Evolutionary conservation across 92 coral and sea anemone species (phyloP).

Genomic region (Epizoanthus fatuus): DNA sequence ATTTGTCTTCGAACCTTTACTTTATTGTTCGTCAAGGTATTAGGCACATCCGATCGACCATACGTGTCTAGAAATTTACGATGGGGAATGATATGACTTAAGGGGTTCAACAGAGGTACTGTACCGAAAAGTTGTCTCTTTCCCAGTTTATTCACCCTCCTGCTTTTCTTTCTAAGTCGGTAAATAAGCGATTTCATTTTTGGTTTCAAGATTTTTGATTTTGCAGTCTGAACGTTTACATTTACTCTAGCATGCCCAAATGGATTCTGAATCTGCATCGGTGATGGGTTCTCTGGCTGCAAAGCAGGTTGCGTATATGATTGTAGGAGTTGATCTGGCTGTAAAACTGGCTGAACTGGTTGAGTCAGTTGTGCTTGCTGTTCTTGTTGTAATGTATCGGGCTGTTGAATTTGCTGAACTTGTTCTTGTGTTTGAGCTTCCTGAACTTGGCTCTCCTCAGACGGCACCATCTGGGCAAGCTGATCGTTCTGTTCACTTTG

Average conservation of each 20-base stretch:
- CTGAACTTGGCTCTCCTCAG: conserved; percentile 1
- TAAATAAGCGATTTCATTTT: conserved; percentile 28
- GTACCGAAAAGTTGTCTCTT: conserved; percentile 94
- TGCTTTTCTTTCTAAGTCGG: background rate
- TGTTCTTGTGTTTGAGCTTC: background rate
- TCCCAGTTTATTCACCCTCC: conserved; percentile 8
- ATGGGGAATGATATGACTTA: conserved; percentile 25
- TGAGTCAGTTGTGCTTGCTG: conserved; percentile 17
- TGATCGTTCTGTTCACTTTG: background rate
- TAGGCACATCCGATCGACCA: conserved; percentile 71
- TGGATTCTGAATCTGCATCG: conserved; percentile 19
- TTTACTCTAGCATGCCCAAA: conserved; percentile 66
- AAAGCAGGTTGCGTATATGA: conserved; percentile 13
- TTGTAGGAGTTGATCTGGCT: conserved; percentile 3
- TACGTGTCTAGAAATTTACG: background rate
- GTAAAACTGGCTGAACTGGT: conserved; percentile 6
- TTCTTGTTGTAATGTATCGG: background rate
- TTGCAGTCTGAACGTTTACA: conserved; percentile 88
- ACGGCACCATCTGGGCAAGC: background rate
- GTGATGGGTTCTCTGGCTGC: conserved; percentile 13
- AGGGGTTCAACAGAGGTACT: conserved; percentile 82
- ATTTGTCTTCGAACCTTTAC: background rate
- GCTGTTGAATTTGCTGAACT: conserved; percentile 1
- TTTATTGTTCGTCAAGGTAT: background rate
- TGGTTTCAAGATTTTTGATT: conserved; percentile 51